A percentile compares a stretch with the other conserved stretches of the same genome.
These are phyloP conservation scores for Himalopsyche tibetana DNA, from an alignment of 2,888 invertebrate species.

Conservation along the genomic window DNA sequence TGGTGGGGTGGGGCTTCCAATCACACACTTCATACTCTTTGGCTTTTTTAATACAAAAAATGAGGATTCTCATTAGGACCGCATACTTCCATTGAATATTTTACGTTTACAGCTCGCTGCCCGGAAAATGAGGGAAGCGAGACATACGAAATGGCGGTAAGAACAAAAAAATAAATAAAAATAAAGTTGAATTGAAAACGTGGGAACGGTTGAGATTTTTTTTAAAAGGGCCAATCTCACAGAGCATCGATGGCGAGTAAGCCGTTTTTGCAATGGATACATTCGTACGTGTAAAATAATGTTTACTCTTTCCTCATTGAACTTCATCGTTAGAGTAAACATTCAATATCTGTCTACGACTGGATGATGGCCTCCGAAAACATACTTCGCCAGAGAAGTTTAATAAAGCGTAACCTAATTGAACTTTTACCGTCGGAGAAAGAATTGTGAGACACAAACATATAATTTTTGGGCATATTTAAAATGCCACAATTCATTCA, in stretches of 20 bases:
- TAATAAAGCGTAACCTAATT: too few relatives aligned
- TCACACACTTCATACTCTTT: slow-evolving; percentile 56
- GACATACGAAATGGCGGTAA: slow-evolving; percentile 48
- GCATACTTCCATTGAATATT: slow-evolving; percentile 62
- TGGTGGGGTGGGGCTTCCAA: slow-evolving; percentile 46
- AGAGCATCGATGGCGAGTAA: slow-evolving; percentile 39
- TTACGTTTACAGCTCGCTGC: slow-evolving; percentile 62
- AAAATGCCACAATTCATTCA: too few relatives aligned
- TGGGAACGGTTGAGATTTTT: slow-evolving; percentile 51
- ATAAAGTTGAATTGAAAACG: slow-evolving; percentile 61
- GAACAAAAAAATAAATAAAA: slow-evolving; percentile 44
- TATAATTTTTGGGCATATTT: too few relatives aligned
- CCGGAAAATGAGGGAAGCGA: slow-evolving; percentile 58
- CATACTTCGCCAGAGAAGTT: too few relatives aligned
- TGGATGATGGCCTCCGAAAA: too few relatives aligned
- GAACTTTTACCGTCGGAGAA: too few relatives aligned
- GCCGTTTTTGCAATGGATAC: background rate
- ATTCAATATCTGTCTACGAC: too few relatives aligned
- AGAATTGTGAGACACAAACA: too few relatives aligned
- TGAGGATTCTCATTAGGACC: slow-evolving; percentile 61
- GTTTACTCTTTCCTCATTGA: background rate
- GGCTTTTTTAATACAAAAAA: slow-evolving; percentile 60
- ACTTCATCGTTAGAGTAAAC: background rate
- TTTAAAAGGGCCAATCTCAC: slow-evolving; percentile 56
- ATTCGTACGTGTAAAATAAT: background rate